Conservation (phyloP, 1,140 invertebrate genomes). For the Philaenus spumarius region DNA sequence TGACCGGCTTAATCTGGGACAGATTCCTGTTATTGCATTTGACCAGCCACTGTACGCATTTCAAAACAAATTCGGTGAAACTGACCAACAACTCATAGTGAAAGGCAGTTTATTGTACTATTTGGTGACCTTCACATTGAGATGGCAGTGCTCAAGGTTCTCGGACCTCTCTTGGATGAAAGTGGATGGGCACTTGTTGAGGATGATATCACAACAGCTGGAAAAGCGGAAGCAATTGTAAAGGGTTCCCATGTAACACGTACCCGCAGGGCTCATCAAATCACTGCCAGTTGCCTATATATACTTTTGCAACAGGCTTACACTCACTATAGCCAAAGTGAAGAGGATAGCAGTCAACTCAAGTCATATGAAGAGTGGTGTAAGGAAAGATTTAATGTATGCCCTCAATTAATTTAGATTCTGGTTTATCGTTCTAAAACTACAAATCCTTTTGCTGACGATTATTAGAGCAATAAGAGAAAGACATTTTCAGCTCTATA, state of each 20-base stretch:
- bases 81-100: not conserved
- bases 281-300: not conserved
- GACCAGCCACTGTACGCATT: slow-evolving; percentile 28
- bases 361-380: not conserved
- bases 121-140: not conserved
- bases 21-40: slow-evolving; percentile 24
- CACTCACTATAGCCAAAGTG: not conserved
- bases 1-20: slow-evolving; percentile 25
- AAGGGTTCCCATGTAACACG: not conserved
- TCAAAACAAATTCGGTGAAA: slow-evolving; percentile 29
- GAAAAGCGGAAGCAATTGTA: not conserved
- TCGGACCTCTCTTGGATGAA: not conserved
- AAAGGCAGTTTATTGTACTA: not conserved
- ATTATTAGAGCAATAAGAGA: too few relatives aligned
- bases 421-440: too few relatives aligned
- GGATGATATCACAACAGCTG: not conserved
- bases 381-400: not conserved
- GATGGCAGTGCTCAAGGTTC: not conserved
- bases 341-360: not conserved
- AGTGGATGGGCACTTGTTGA: not conserved
- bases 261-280: not conserved
- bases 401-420: not conserved
- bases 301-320: not conserved
- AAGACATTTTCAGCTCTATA: too few relatives aligned
- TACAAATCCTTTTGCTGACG: too few relatives aligned